phyloP scores from a whole-genome alignment of 1,140 invertebrate species.

The Meloidogyne floridensis region DNA sequence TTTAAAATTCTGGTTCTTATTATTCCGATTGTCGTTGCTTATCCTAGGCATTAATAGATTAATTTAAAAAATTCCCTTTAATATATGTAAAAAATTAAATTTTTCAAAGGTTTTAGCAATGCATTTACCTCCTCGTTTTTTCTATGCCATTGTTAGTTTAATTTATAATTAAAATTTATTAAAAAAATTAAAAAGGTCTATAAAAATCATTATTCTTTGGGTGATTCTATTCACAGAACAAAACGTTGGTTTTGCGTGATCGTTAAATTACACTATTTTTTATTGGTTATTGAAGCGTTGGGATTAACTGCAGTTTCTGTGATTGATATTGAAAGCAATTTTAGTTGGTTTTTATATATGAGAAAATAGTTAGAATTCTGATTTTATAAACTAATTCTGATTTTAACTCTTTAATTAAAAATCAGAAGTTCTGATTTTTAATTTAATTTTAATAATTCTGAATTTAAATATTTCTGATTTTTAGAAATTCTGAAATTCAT shows the following conservation, averaged over 20 bases:
- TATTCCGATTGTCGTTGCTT: too few relatives aligned
- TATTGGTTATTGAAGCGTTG: slow-evolving; percentile 24
- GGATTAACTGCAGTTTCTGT: slow-evolving; percentile 24
- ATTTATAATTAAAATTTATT: background rate
- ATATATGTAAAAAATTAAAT: background rate
- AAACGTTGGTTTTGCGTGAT: slow-evolving; percentile 19
- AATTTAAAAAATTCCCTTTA: too few relatives aligned
- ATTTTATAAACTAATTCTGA: background rate
- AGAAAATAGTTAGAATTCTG: background rate
- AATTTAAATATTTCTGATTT: too few relatives aligned
- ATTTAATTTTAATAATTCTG: too few relatives aligned
- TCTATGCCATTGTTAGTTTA: slow-evolving; percentile 22
- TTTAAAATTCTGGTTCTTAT: too few relatives aligned
- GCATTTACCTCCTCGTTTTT: slow-evolving; percentile 29
- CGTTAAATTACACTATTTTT: slow-evolving; percentile 11
- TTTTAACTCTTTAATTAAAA: background rate
- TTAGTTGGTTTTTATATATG: slow-evolving; percentile 18
- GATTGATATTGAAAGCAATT: slow-evolving; percentile 33
- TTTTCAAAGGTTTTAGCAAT: slow-evolving; percentile 18
- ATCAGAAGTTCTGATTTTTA: background rate
- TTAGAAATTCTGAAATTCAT: background rate
- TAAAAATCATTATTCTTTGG: slow-evolving; percentile 29
- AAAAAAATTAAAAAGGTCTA: slow-evolving; percentile 10
- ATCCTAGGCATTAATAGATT: too few relatives aligned
- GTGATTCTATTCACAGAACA: slow-evolving; percentile 26